phyloP scores from a whole-genome alignment of 2,113 vertebrate species.

The Oxyruncus cristatus region DNA sequence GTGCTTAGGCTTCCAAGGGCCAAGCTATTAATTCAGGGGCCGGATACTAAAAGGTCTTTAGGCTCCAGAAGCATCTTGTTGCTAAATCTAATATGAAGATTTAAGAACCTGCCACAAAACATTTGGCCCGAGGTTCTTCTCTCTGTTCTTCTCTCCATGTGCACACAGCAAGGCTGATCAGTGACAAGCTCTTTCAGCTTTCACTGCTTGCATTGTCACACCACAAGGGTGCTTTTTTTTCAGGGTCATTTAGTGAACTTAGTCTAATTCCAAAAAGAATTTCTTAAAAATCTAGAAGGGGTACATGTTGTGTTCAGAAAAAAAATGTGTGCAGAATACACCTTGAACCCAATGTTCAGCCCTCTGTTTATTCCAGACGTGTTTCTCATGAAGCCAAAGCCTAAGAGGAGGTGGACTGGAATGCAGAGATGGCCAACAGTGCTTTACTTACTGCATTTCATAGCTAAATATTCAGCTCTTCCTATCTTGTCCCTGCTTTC shows the following conservation, averaged over 20 bases:
- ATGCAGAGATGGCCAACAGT: background rate
- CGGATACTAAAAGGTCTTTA: background rate
- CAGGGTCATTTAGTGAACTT: background rate
- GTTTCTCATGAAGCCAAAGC: background rate
- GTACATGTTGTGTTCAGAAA: background rate
- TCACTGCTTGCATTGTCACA: background rate
- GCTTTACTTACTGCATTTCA: background rate
- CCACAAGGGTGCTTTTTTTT: background rate
- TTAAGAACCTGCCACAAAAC: background rate
- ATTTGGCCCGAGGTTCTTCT: background rate
- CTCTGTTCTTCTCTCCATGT: background rate
- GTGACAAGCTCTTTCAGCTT: background rate
- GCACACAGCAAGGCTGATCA: background rate
- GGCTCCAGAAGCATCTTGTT: background rate
- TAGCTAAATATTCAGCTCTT: background rate
- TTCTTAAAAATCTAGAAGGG: background rate
- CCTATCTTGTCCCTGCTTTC: background rate
- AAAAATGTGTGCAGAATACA: accelerated
- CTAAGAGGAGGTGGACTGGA: background rate
- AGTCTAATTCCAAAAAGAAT: background rate
- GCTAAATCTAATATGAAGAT: background rate
- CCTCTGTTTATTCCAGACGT: background rate
- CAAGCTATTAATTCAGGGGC: background rate
- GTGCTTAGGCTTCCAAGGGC: background rate
- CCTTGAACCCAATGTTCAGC: background rate